Evolutionary conservation across 2,888 invertebrate species (phyloP).

Genomic region (Sesamia inferens): DNA sequence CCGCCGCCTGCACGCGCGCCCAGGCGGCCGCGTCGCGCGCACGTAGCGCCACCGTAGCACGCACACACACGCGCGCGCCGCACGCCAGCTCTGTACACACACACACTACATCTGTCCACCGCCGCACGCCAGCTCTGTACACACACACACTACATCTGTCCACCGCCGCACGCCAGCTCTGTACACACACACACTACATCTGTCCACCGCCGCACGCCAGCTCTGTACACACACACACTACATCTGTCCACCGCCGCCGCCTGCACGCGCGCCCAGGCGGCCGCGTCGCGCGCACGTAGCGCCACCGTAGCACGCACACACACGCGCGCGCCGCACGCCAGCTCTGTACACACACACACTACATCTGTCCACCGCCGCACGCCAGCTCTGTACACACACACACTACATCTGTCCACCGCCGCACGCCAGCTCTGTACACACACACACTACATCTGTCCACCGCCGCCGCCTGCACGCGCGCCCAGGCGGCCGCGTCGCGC

Average conservation of each 20-base stretch:
- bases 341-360: conserved; percentile 73
- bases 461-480: conserved; percentile 92
- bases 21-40: conserved; percentile 90
- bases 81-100: conserved; percentile 82
- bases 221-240: conserved; percentile 65
- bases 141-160: neutral
- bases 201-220: conserved; percentile 91
- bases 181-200: neutral
- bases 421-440: conserved; percentile 82
- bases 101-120: conserved; percentile 62
- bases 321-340: conserved; percentile 92
- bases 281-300: conserved; percentile 92
- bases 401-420: conserved; percentile 87
- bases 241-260: conserved; percentile 91
- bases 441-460: neutral
- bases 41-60: conserved; percentile 92
- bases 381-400: conserved; percentile 81
- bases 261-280: conserved; percentile 91
- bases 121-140: conserved; percentile 89
- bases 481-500: conserved; percentile 90
- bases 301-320: conserved; percentile 90
- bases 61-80: conserved; percentile 93
- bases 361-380: conserved; percentile 88
- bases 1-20: conserved; percentile 92
- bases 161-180: conserved; percentile 91